These are phyloP conservation scores for Diarsia dahlii DNA, from an alignment of 2,888 invertebrate genomes.

Conservation along the genomic window DNA sequence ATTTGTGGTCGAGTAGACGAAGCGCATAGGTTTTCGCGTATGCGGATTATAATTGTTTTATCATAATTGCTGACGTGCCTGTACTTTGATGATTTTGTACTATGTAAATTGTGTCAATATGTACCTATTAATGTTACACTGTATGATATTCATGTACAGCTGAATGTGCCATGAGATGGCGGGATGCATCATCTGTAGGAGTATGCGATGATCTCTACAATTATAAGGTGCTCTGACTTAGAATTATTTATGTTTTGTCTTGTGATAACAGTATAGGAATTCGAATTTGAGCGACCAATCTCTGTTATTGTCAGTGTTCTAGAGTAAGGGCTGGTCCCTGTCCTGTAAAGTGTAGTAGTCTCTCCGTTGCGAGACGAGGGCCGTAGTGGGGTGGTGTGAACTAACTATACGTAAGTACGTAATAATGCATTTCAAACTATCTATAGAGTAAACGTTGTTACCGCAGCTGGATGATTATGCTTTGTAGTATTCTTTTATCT, in stretches of 20 bases:
- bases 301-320: conserved; percentile 82
- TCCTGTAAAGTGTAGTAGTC: conserved; percentile 70
- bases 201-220: conserved; percentile 90
- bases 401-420: conserved; percentile 70
- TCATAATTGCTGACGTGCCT: conserved; percentile 81
- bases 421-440: conserved; percentile 86
- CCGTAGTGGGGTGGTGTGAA: conserved; percentile 63
- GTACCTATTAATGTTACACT: conserved; percentile 83
- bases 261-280: conserved; percentile 87
- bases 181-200: conserved; percentile 80
- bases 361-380: conserved; percentile 54
- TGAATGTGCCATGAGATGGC: conserved; percentile 87
- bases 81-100: conserved; percentile 78
- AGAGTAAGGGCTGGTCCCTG: conserved; percentile 86
- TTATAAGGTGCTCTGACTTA: conserved; percentile 91
- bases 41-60: conserved; percentile 66
- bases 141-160: conserved; percentile 88
- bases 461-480: conserved; percentile 78
- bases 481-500: conserved; percentile 71
- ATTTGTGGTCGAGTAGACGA: conserved; percentile 51
- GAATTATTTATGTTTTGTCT: conserved; percentile 87
- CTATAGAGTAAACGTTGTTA: conserved; percentile 82
- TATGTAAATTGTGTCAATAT: conserved; percentile 88
- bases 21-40: conserved; percentile 64
- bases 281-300: conserved; percentile 87